These are phyloP conservation scores for Thecocarcelia acutangulata DNA, from an alignment of 2,888 invertebrate genomes.

Conservation along the genomic window DNA sequence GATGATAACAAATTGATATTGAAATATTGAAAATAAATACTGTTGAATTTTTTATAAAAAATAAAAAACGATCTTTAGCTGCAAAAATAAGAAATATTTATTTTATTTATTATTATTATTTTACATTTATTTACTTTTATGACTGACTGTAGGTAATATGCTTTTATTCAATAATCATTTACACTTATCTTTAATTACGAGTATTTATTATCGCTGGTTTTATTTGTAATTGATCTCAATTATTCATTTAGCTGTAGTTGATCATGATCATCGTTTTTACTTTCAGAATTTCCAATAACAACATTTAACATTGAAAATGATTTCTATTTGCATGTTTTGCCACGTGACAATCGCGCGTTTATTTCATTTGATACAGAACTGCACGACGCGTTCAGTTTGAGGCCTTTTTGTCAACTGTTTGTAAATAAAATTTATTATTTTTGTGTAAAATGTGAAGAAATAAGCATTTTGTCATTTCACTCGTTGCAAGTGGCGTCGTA, in stretches of 20 bases:
- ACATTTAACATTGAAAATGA: slow-evolving; percentile 53
- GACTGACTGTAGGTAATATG: too few relatives aligned
- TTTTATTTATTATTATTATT: too few relatives aligned
- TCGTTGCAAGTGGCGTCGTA: slow-evolving; percentile 23
- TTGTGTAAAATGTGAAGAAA: neutral
- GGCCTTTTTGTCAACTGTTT: slow-evolving; percentile 51
- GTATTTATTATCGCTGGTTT: neutral
- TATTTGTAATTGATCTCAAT: slow-evolving; percentile 25
- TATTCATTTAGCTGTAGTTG: neutral
- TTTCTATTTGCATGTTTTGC: neutral
- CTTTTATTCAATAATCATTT: too few relatives aligned
- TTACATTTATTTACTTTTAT: too few relatives aligned
- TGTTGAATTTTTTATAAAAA: too few relatives aligned
- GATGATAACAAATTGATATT: too few relatives aligned
- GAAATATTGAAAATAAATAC: too few relatives aligned
- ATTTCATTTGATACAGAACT: slow-evolving; percentile 13
- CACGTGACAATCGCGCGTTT: slow-evolving; percentile 34
- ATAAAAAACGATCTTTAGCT: too few relatives aligned
- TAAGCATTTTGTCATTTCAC: slow-evolving; percentile 6
- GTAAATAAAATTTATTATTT: slow-evolving; percentile 33
- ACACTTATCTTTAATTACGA: neutral
- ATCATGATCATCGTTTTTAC: slow-evolving; percentile 16
- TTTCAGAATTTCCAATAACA: slow-evolving; percentile 16
- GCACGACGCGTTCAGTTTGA: slow-evolving; percentile 33
- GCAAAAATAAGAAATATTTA: too few relatives aligned